phyloP scores from a whole-genome alignment of 2,113 vertebrate genomes.

The Phylloscopus trochiloides region DNA sequence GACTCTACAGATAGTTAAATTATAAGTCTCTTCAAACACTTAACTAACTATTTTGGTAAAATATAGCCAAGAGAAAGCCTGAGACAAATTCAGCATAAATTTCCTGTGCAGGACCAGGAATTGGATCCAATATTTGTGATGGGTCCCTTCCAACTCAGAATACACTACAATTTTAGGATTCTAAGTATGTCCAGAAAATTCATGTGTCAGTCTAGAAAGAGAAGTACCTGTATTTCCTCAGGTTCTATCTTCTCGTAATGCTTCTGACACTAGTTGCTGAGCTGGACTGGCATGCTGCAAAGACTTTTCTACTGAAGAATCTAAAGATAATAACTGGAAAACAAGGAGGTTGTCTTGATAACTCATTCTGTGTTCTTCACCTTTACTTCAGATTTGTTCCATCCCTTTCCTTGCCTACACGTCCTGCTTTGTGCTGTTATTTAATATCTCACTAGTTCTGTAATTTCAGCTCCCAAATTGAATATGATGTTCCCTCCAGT shows the following conservation, averaged over 20 bases:
- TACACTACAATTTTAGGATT: neutral
- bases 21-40: neutral
- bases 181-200: neutral
- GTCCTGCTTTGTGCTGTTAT: slow-evolving; percentile 53
- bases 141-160: neutral
- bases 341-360: neutral
- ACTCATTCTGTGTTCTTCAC: neutral
- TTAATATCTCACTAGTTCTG: slow-evolving; percentile 68
- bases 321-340: neutral
- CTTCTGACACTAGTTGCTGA: neutral
- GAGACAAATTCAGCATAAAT: neutral
- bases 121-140: neutral
- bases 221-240: neutral
- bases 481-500: slow-evolving; percentile 63
- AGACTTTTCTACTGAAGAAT: neutral
- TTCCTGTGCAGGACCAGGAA: neutral
- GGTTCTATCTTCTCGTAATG: neutral
- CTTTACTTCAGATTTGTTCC: slow-evolving; percentile 27
- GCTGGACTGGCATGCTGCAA: neutral
- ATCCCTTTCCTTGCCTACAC: neutral
- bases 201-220: neutral
- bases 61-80: neutral
- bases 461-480: slow-evolving; percentile 71
- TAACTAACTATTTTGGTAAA: neutral
- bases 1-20: neutral